Evolutionary conservation across 2,113 vertebrate species (phyloP).

Genomic region (Misgurnus anguillicaudatus): DNA sequence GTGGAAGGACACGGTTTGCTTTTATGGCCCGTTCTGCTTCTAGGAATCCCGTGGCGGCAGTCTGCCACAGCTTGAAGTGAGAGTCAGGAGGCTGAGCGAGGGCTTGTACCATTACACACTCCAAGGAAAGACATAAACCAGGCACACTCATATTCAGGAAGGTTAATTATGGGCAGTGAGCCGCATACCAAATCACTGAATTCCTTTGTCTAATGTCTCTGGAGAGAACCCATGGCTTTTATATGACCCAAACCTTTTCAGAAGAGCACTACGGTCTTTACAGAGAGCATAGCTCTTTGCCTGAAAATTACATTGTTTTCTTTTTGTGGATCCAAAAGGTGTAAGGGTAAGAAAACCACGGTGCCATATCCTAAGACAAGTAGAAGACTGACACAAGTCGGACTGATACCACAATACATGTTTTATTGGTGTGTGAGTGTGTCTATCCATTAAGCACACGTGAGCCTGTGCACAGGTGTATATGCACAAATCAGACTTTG

Average conservation of each 20-base stretch:
- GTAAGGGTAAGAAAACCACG: background rate
- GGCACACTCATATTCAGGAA: slow-evolving; percentile 23
- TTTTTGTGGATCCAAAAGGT: background rate
- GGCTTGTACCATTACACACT: slow-evolving; percentile 10
- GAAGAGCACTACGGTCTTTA: slow-evolving; percentile 5
- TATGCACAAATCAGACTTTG: background rate
- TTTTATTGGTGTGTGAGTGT: background rate
- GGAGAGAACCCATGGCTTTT: background rate
- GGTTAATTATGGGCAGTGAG: slow-evolving; percentile 22
- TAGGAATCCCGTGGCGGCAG: slow-evolving; percentile 19
- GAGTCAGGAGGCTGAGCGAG: slow-evolving; percentile 21
- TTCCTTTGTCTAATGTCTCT: background rate
- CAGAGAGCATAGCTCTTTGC: background rate
- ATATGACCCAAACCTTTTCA: background rate
- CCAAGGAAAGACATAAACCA: slow-evolving; percentile 19
- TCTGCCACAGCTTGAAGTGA: slow-evolving; percentile 5
- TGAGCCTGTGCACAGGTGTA: slow-evolving; percentile 18
- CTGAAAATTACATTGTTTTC: background rate
- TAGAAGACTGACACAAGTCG: background rate
- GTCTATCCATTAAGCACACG: too few relatives aligned
- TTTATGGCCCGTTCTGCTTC: slow-evolving; percentile 11
- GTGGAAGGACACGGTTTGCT: slow-evolving; percentile 35
- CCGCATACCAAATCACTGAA: background rate
- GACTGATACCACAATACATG: background rate
- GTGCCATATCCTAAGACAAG: background rate